phyloP scores from a whole-genome alignment of 2,888 invertebrate genomes.

The Adelognathus sp. region DNA sequence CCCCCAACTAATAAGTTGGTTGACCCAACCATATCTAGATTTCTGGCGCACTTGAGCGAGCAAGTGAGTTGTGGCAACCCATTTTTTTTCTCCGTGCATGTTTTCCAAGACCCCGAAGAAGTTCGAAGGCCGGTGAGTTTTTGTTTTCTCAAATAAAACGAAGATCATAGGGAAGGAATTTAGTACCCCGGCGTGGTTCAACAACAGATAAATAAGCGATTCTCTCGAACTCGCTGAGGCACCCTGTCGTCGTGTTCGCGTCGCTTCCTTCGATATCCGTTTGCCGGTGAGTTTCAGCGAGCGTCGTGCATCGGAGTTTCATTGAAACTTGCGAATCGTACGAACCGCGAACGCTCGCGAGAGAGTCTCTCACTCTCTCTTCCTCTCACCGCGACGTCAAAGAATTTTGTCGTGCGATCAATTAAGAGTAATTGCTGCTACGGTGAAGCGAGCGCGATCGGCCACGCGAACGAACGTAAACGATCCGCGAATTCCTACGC shows the following conservation, averaged over 20 bases:
- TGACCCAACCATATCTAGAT: too few relatives aligned
- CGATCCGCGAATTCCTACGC: slow-evolving; percentile 66
- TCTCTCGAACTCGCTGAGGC: slow-evolving; percentile 26
- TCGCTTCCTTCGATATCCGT: slow-evolving; percentile 4
- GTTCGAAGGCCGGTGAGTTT: slow-evolving; percentile 14
- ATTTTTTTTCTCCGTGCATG: too few relatives aligned
- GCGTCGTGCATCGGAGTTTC: slow-evolving; percentile 12
- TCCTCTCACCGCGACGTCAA: slow-evolving; percentile 24
- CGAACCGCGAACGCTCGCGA: slow-evolving; percentile 25
- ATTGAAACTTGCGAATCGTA: slow-evolving; percentile 48
- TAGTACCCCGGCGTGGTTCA: neutral
- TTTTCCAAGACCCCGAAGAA: neutral
- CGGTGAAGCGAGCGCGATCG: slow-evolving; percentile 50
- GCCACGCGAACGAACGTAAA: slow-evolving; percentile 60
- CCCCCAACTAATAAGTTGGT: too few relatives aligned
- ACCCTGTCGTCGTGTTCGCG: neutral
- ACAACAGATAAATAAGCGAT: slow-evolving; percentile 28
- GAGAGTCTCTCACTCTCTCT: neutral
- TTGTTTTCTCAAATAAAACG: slow-evolving; percentile 12
- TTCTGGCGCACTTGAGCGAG: too few relatives aligned
- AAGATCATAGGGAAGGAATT: slow-evolving; percentile 22
- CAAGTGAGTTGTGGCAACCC: too few relatives aligned
- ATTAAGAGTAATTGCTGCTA: slow-evolving; percentile 70
- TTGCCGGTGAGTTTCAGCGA: neutral
- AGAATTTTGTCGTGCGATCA: slow-evolving; percentile 67